Percentiles rank a stretch among this genome's conserved stretches.
Evolutionary conservation across 1,140 invertebrate genomes (phyloP).

Genomic region (Bradynema listronoti): DNA sequence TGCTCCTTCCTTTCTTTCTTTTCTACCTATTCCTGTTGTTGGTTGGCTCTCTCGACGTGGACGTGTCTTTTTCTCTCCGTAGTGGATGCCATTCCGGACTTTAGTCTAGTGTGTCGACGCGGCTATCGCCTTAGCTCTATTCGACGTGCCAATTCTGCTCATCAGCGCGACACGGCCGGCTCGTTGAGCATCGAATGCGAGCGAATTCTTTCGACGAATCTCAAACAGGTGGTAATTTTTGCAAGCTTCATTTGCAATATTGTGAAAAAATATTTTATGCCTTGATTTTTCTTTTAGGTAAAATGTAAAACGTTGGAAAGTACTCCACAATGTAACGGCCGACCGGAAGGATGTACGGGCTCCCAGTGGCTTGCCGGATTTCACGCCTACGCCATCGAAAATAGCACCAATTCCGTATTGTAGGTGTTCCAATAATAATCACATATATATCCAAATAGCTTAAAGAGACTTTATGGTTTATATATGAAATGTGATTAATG

Average conservation of each 20-base stretch:
- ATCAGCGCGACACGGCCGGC: conserved; percentile 36
- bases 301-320: conserved; percentile 34
- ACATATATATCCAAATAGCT: too few relatives aligned
- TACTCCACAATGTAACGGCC: conserved; percentile 50
- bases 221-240: too few relatives aligned
- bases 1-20: too few relatives aligned
- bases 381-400: conserved; percentile 47
- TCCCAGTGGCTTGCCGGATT: conserved; percentile 52
- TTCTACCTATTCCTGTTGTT: too few relatives aligned
- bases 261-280: conserved; percentile 4
- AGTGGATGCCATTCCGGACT: conserved; percentile 17
- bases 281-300: conserved; percentile 15
- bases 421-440: too few relatives aligned
- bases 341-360: conserved; percentile 43
- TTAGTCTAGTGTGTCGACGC: conserved; percentile 34
- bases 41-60: too few relatives aligned
- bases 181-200: conserved; percentile 52
- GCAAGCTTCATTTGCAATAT: too few relatives aligned
- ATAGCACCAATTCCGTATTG: conserved; percentile 49
- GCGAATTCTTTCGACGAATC: conserved; percentile 15
- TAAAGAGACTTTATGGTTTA: too few relatives aligned
- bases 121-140: conserved; percentile 48
- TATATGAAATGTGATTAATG: too few relatives aligned
- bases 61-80: too few relatives aligned
- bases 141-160: conserved; percentile 32